These are phyloP conservation scores for Heliconius himera DNA, from an alignment of 1,140 invertebrate genomes.

Conservation along the genomic window DNA sequence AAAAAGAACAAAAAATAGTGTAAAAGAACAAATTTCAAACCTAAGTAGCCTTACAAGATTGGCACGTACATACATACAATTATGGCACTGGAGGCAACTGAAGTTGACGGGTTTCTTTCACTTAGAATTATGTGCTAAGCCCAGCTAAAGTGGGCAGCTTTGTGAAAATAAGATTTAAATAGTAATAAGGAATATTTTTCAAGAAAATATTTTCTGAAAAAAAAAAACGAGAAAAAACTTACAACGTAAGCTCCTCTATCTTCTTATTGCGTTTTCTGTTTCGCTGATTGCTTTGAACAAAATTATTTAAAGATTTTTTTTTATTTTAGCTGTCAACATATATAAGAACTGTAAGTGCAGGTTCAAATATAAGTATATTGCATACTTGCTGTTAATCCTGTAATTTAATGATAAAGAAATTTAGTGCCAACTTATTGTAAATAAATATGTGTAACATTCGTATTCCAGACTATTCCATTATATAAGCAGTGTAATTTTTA, in stretches of 20 bases:
- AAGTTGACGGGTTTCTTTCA: slow-evolving; percentile 14
- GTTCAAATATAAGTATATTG: no score
- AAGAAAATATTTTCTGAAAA: slow-evolving; percentile 1
- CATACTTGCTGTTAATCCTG: no score
- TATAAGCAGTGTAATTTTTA: no score
- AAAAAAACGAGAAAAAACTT: not conserved
- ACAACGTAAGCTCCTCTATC: not conserved
- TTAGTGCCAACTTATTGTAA: no score
- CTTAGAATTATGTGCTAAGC: slow-evolving; percentile 5
- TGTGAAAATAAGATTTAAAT: slow-evolving; percentile 10
- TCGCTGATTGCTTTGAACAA: not conserved
- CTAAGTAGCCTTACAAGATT: slow-evolving; percentile 9
- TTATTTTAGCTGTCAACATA: no score
- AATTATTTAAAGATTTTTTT: no score
- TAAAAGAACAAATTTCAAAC: not conserved
- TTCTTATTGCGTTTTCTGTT: slow-evolving; percentile 1
- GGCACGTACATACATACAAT: not conserved
- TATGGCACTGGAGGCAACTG: slow-evolving; percentile 1
- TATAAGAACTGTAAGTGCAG: no score
- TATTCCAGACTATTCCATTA: no score
- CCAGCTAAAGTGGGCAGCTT: slow-evolving; percentile 13
- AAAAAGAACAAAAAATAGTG: not conserved
- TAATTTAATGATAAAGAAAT: no score
- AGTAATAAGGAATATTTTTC: not conserved
- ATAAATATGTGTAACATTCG: no score